Percentiles rank a stretch among this genome's conserved stretches.
Evolutionary conservation across 1,140 invertebrate species (phyloP).

Genomic region (Lepidurus couesii): DNA sequence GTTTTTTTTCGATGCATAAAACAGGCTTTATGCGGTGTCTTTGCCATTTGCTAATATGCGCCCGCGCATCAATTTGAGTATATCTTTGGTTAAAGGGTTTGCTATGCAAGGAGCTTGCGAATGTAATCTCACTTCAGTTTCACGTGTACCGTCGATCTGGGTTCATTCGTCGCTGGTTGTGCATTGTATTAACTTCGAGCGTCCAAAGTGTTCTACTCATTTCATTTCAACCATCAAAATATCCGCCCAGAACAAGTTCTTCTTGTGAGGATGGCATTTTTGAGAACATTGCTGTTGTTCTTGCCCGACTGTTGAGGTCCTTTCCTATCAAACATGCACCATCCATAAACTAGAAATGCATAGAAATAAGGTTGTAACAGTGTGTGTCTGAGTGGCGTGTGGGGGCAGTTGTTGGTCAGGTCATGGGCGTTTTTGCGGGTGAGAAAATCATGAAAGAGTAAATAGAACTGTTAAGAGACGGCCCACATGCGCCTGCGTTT

Average conservation of each 20-base stretch:
- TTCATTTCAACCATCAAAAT: too few relatives aligned
- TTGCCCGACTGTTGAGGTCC: not conserved
- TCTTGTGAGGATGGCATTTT: too few relatives aligned
- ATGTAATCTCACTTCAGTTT: constrained; percentile 10
- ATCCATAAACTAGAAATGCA: too few relatives aligned
- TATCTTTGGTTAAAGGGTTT: constrained; percentile 8
- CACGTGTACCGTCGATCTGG: constrained; percentile 8
- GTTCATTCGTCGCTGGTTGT: not conserved
- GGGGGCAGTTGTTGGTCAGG: constrained; percentile 6
- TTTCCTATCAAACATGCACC: not conserved
- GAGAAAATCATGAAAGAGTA: constrained; percentile 10
- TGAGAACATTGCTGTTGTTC: not conserved
- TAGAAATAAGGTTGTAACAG: too few relatives aligned
- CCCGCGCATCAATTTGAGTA: constrained; percentile 15
- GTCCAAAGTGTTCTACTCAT: too few relatives aligned
- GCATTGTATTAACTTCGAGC: not conserved
- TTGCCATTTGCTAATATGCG: constrained; percentile 12
- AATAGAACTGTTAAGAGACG: not conserved
- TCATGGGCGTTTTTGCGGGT: not conserved
- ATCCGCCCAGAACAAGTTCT: too few relatives aligned
- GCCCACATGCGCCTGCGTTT: not conserved
- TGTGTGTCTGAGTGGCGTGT: constrained; percentile 1
- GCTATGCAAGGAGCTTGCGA: constrained; percentile 2
- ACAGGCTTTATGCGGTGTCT: not conserved
- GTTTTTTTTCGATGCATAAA: not conserved